Conservation (phyloP, 2,888 invertebrate species). For the Axea sp. region DNA sequence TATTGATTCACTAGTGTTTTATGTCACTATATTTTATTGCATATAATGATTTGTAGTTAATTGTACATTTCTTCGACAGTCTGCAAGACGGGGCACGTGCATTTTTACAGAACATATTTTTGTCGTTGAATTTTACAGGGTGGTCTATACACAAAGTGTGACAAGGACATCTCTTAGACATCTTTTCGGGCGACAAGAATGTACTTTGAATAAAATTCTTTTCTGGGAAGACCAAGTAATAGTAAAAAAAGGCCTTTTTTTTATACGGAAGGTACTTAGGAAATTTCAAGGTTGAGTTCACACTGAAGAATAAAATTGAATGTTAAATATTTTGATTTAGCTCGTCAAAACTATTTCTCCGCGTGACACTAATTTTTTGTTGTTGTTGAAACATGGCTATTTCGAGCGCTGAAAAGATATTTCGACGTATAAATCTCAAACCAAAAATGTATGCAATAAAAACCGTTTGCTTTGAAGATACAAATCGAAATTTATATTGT, state of each 20-base stretch:
- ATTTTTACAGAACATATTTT: constrained; percentile 33
- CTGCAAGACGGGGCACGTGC: constrained; percentile 22
- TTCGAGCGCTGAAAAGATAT: constrained; percentile 3
- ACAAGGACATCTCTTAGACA: constrained; percentile 49
- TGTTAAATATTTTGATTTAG: constrained; percentile 59
- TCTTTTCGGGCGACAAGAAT: constrained; percentile 37
- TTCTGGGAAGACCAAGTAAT: constrained; percentile 19
- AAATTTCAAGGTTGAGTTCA: constrained; percentile 50
- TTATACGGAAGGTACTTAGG: constrained; percentile 58
- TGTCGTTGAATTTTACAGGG: constrained; percentile 32
- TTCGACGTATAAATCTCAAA: constrained; percentile 36
- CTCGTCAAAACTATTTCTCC: constrained; percentile 50
- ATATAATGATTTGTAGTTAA: constrained; percentile 48
- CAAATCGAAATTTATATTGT: constrained; percentile 40
- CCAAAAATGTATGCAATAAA: constrained; percentile 47
- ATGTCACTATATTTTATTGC: constrained; percentile 32
- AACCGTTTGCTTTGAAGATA: constrained; percentile 53
- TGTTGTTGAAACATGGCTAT: constrained; percentile 40
- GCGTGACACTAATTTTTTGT: constrained; percentile 45
- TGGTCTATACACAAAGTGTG: constrained; percentile 52
- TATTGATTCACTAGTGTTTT: constrained; percentile 20
- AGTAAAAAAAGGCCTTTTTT: constrained; percentile 36
- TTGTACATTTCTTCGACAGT: constrained; percentile 4
- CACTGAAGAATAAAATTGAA: constrained; percentile 44
- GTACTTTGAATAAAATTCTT: constrained; percentile 38